A percentile compares a stretch with the other conserved stretches of the same genome.
Evolutionary conservation across 2,797 vertebrate species (phyloP).

Genomic region (Bradypus variegatus): DNA sequence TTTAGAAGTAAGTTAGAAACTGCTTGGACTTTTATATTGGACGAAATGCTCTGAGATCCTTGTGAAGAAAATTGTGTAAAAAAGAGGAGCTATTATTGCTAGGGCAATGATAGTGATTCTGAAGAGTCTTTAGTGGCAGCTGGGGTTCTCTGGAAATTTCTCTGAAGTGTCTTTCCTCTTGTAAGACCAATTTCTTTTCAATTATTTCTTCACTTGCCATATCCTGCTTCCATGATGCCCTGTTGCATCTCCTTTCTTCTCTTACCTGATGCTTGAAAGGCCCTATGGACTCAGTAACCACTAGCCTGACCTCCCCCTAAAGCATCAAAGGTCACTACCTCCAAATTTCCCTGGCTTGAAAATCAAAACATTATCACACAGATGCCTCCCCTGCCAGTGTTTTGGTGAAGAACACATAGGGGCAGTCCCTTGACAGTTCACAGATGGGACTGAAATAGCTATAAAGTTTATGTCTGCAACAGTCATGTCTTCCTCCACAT

Average conservation of each 20-base stretch:
- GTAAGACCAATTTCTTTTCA: not conserved
- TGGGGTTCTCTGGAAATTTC: conserved; percentile 9
- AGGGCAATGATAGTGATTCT: conserved; percentile 8
- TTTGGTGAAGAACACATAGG: conserved; percentile 19
- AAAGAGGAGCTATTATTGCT: not conserved
- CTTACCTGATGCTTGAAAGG: not conserved
- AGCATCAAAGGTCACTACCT: not conserved
- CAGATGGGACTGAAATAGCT: not conserved
- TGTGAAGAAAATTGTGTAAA: conserved; percentile 7
- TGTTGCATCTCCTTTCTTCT: not conserved
- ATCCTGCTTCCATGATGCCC: not conserved
- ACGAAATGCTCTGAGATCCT: not conserved
- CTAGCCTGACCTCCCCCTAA: not conserved
- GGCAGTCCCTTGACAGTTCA: not conserved
- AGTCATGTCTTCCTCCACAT: not conserved
- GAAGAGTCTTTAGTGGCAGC: not conserved
- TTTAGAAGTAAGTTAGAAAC: conserved; percentile 30
- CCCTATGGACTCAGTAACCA: not conserved
- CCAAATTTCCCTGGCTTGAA: not conserved
- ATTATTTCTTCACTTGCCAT: not conserved
- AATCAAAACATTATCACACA: not conserved
- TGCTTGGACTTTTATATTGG: not conserved
- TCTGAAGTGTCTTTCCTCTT: not conserved
- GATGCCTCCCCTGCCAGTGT: not conserved
- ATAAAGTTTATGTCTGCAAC: not conserved